phyloP scores from a whole-genome alignment of 1,140 invertebrate genomes.

The Saxidomus purpurata region DNA sequence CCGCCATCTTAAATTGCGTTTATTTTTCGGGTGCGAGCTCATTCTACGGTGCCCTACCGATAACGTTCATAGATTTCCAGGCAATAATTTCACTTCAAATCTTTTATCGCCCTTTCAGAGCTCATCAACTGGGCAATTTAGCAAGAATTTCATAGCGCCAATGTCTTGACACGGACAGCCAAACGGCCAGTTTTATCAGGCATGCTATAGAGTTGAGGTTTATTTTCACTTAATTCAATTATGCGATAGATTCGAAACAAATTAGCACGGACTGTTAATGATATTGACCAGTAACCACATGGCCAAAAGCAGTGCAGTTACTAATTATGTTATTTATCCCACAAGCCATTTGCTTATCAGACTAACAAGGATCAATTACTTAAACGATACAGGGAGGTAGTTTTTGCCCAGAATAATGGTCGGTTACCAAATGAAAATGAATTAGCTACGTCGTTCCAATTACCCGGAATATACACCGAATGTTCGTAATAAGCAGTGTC shows the following conservation, averaged over 20 bases:
- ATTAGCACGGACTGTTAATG: slow-evolving; percentile 49
- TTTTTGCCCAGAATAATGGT: not conserved
- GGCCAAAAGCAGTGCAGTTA: not conserved
- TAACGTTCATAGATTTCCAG: slow-evolving; percentile 37
- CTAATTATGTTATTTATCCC: slow-evolving; percentile 17
- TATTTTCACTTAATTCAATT: slow-evolving; percentile 64
- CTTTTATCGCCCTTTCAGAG: slow-evolving; percentile 54
- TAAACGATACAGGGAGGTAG: slow-evolving; percentile 8
- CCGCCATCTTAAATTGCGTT: slow-evolving; percentile 10
- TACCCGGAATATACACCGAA: not conserved
- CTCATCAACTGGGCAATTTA: slow-evolving; percentile 61
- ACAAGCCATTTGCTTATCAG: slow-evolving; percentile 26
- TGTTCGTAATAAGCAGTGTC: not conserved
- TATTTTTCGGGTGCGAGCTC: slow-evolving; percentile 16
- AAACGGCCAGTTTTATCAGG: slow-evolving; percentile 43
- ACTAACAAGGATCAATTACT: slow-evolving; percentile 44
- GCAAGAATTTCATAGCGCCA: slow-evolving; percentile 47
- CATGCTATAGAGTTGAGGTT: slow-evolving; percentile 9
- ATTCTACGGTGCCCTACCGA: slow-evolving; percentile 54
- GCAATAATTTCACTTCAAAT: slow-evolving; percentile 44
- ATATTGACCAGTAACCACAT: slow-evolving; percentile 50
- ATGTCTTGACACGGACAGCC: slow-evolving; percentile 18
- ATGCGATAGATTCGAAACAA: slow-evolving; percentile 57
- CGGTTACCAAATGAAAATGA: slow-evolving; percentile 35
- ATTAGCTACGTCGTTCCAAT: not conserved